Evolutionary conservation across 2,113 vertebrate genomes (phyloP).

Genomic region (Bungarus multicinctus): DNA sequence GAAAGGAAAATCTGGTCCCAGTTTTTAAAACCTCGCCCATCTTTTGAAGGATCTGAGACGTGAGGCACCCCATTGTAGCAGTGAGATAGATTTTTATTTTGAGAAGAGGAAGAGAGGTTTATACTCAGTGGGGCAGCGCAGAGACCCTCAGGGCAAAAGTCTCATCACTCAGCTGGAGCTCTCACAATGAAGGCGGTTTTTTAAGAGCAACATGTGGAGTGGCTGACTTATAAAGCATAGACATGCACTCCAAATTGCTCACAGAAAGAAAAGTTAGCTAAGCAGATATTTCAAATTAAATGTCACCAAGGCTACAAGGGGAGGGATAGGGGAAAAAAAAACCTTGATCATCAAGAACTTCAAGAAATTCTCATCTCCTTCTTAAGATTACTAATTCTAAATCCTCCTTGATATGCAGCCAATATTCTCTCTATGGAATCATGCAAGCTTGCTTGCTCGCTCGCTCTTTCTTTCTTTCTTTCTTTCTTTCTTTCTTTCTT

Average conservation of each 20-base stretch:
- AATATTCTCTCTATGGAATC: neutral
- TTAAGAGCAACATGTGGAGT: neutral
- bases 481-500: too few relatives aligned
- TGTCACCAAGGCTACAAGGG: neutral
- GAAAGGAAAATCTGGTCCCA: neutral
- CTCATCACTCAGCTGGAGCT: neutral
- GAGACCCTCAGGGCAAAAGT: neutral
- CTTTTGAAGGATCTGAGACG: neutral
- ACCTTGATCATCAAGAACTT: neutral
- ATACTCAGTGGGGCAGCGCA: neutral
- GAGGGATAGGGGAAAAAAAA: neutral
- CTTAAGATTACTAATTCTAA: neutral
- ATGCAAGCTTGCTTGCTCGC: neutral
- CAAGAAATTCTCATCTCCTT: neutral
- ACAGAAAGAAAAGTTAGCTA: neutral
- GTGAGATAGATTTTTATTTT: neutral
- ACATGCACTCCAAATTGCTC: neutral
- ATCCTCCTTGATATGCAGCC: neutral
- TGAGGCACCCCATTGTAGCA: neutral
- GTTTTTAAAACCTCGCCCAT: neutral
- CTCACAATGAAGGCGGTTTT: neutral
- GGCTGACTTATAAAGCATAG: neutral
- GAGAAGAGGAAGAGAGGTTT: neutral
- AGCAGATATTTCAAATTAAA: neutral
- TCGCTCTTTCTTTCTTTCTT: too few relatives aligned